A percentile compares a stretch with the other conserved stretches of the same genome.
Conservation (phyloP, 1,140 invertebrate genomes). For the Cherax destructor region DNA sequence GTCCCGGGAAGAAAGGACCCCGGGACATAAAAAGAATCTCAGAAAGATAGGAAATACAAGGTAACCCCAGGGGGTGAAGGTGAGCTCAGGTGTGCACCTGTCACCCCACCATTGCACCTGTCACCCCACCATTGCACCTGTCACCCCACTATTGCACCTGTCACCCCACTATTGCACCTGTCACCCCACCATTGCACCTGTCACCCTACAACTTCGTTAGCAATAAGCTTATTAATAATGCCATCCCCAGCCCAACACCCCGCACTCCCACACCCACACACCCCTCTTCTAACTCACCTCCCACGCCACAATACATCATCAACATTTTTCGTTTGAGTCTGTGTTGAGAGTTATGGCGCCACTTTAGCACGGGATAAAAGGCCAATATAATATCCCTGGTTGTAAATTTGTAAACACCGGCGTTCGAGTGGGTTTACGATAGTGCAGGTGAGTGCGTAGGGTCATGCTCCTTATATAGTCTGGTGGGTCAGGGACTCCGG, state of each 20-base stretch:
- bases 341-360: not conserved
- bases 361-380: not conserved
- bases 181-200: not conserved
- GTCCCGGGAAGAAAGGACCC: too few relatives aligned
- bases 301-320: not conserved
- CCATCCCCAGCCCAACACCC: too few relatives aligned
- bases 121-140: not conserved
- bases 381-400: not conserved
- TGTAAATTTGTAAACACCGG: not conserved
- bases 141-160: not conserved
- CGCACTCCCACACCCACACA: not conserved
- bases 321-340: slow-evolving; percentile 12
- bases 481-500: too few relatives aligned
- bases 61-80: too few relatives aligned
- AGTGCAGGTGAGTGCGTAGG: not conserved
- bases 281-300: not conserved
- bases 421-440: not conserved
- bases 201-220: too few relatives aligned
- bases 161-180: not conserved
- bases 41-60: too few relatives aligned
- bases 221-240: too few relatives aligned
- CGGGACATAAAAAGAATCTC: too few relatives aligned
- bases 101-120: not conserved
- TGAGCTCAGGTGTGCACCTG: too few relatives aligned
- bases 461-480: slow-evolving; percentile 7